Percentiles rank a stretch among this genome's conserved stretches.
These are phyloP conservation scores for Temnothorax longispinosus DNA, from an alignment of 1,140 invertebrate species.

Conservation along the genomic window DNA sequence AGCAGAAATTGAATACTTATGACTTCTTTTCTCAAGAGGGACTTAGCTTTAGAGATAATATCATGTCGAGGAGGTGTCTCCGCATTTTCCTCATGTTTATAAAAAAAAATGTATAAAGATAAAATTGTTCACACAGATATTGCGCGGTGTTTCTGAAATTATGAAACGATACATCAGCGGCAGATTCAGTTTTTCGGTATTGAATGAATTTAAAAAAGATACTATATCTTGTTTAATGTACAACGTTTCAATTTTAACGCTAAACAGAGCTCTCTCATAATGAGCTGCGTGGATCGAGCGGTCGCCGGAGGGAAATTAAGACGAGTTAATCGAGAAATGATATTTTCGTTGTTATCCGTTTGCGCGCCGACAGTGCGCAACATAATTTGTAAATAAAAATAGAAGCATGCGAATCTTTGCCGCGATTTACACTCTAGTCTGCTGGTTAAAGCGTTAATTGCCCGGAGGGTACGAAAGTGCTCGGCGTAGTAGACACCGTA, in stretches of 20 bases:
- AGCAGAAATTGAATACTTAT: slow-evolving; percentile 70
- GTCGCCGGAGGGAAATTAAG: neutral
- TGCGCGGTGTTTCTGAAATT: neutral
- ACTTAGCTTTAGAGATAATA: neutral
- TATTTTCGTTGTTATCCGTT: slow-evolving; percentile 16
- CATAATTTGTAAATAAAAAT: slow-evolving; percentile 7
- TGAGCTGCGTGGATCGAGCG: neutral
- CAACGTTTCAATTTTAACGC: neutral
- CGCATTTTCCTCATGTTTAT: neutral
- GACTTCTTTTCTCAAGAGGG: slow-evolving; percentile 15
- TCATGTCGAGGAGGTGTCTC: slow-evolving; percentile 5
- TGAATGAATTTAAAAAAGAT: neutral
- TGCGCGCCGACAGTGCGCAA: neutral
- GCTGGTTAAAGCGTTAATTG: slow-evolving; percentile 51
- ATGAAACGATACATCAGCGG: neutral
- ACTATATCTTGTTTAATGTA: neutral
- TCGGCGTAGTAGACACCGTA: slow-evolving; percentile 15
- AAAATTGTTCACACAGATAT: neutral
- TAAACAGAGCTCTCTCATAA: neutral
- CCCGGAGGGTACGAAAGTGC: slow-evolving; percentile 29
- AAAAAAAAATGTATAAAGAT: neutral
- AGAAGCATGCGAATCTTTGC: neutral
- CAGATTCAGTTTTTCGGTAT: neutral
- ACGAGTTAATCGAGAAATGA: slow-evolving; percentile 40
- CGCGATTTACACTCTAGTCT: neutral